These are phyloP conservation scores for Aphidius gifuensis DNA, from an alignment of 1,140 invertebrate genomes.

Conservation along the genomic window DNA sequence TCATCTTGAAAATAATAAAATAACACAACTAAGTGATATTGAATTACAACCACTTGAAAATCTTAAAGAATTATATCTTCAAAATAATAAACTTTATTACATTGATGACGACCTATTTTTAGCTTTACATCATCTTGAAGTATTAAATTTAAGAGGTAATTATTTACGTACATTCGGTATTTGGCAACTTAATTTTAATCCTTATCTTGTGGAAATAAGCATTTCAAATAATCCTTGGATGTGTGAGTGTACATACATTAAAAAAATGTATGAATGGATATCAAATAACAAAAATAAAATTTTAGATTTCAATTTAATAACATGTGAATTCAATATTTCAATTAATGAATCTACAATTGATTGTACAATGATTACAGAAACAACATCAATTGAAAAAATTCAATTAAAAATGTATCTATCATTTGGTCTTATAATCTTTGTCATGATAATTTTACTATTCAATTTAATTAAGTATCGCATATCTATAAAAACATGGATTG, in stretches of 20 bases:
- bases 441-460: constrained; percentile 69
- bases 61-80: constrained; percentile 79
- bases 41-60: constrained; percentile 72
- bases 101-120: constrained; percentile 76
- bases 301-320: constrained; percentile 65
- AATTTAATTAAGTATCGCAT: constrained; percentile 77
- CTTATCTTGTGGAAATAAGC: constrained; percentile 74
- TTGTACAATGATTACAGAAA: constrained; percentile 52
- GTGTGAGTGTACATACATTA: constrained; percentile 82
- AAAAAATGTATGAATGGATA: constrained; percentile 75
- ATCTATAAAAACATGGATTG: constrained; percentile 81
- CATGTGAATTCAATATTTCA: constrained; percentile 57
- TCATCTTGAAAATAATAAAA: constrained; percentile 79
- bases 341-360: constrained; percentile 66
- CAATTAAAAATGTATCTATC: constrained; percentile 79
- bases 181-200: constrained; percentile 70
- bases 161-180: constrained; percentile 73
- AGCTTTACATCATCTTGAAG: constrained; percentile 69
- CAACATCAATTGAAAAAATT: constrained; percentile 61
- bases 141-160: constrained; percentile 78
- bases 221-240: constrained; percentile 85
- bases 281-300: constrained; percentile 70
- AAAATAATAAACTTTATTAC: constrained; percentile 74
- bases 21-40: constrained; percentile 69
- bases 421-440: constrained; percentile 70